These are phyloP conservation scores for Cyclargus thomasi DNA, from an alignment of 1,140 invertebrate species.

Conservation along the genomic window DNA sequence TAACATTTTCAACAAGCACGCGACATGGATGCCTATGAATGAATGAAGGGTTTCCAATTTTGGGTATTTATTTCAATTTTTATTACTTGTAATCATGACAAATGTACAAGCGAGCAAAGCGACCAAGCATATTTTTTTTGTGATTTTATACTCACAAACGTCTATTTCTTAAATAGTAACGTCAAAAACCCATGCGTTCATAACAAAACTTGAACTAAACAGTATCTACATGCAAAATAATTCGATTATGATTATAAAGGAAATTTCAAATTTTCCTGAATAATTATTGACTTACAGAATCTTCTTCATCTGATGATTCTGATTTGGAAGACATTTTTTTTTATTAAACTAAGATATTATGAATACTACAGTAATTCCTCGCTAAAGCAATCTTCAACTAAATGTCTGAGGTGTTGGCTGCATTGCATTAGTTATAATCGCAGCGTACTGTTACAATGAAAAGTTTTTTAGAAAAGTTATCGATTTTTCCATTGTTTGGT, in stretches of 20 bases:
- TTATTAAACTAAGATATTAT: not conserved
- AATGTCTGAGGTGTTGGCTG: slow-evolving; percentile 36
- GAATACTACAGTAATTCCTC: slow-evolving; percentile 25
- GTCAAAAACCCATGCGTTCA: not conserved
- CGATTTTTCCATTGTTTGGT: no score
- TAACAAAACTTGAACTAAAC: no score
- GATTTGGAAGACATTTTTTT: slow-evolving; percentile 20
- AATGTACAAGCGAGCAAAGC: not conserved
- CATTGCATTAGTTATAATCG: slow-evolving; percentile 40
- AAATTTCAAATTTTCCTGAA: no score
- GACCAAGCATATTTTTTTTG: slow-evolving; percentile 47
- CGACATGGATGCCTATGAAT: slow-evolving; percentile 11
- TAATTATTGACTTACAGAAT: not conserved
- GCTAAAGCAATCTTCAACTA: slow-evolving; percentile 25
- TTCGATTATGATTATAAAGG: no score
- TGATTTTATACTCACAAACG: slow-evolving; percentile 38
- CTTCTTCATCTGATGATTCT: slow-evolving; percentile 31
- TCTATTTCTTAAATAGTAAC: not conserved
- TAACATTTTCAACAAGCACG: slow-evolving; percentile 45
- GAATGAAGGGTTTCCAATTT: slow-evolving; percentile 17
- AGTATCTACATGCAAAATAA: no score
- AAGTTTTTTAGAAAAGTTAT: not conserved
- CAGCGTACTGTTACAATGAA: slow-evolving; percentile 25
- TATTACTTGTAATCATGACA: slow-evolving; percentile 25
- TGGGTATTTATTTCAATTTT: slow-evolving; percentile 36